Conservation (phyloP, 2,888 invertebrate species). For the Drosophila mayaguana region DNA sequence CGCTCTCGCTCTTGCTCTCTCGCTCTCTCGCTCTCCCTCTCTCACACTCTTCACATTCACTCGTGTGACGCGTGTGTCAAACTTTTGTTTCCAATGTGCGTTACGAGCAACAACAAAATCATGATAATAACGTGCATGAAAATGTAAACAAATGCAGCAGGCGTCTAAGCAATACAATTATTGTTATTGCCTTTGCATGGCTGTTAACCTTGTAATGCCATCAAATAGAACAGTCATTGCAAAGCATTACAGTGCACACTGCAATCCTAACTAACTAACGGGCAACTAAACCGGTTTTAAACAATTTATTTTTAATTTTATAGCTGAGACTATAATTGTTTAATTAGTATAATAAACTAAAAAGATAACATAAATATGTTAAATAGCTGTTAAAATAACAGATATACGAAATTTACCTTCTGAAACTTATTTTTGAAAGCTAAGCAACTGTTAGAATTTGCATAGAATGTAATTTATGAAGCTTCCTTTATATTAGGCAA, state of each 20-base stretch:
- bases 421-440: not conserved
- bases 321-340: not conserved
- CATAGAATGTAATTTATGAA: not conserved
- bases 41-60: constrained; percentile 8
- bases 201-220: constrained; percentile 17
- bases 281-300: not conserved
- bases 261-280: too few relatives aligned
- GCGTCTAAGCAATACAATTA: constrained; percentile 35
- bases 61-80: constrained; percentile 18
- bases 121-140: constrained; percentile 50
- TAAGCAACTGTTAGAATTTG: not conserved
- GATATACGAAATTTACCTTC: too few relatives aligned
- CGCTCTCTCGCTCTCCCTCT: constrained; percentile 2
- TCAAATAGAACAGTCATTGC: constrained; percentile 5
- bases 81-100: constrained; percentile 36
- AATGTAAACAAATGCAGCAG: constrained; percentile 70
- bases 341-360: too few relatives aligned
- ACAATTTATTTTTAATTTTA: too few relatives aligned
- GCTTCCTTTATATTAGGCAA: not conserved
- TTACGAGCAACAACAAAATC: constrained; percentile 36
- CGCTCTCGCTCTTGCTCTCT: constrained; percentile 20
- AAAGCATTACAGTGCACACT: not conserved
- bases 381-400: not conserved
- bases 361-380: not conserved
- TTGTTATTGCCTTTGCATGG: constrained; percentile 35